Percentiles rank a stretch among this genome's conserved stretches.
Evolutionary conservation across 2,113 vertebrate genomes (phyloP).

Genomic region (Odontesthes bonariensis): DNA sequence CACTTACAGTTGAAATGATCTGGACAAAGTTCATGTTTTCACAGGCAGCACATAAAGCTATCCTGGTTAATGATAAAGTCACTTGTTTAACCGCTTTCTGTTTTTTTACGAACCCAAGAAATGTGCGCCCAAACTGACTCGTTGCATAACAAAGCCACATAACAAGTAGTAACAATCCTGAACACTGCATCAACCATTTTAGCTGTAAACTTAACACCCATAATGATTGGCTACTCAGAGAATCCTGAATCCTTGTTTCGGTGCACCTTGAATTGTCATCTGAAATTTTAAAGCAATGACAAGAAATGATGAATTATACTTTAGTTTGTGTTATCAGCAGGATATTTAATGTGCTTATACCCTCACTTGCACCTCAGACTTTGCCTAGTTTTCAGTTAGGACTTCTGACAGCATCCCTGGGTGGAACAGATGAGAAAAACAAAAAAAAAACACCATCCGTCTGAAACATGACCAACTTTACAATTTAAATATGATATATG

Average conservation of each 20-base stretch:
- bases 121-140: neutral
- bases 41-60: neutral
- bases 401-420: too few species aligned
- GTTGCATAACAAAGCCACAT: neutral
- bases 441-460: too few species aligned
- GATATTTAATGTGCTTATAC: neutral
- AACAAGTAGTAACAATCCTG: neutral
- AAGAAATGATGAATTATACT: neutral
- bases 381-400: too few species aligned
- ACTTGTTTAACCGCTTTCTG: neutral
- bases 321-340: neutral
- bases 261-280: too few species aligned
- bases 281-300: neutral
- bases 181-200: neutral
- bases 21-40: conserved; percentile 13
- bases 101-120: neutral
- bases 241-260: neutral
- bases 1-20: neutral
- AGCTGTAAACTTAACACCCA: neutral
- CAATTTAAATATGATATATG: too few species aligned
- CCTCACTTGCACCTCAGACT: too few species aligned
- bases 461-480: too few species aligned
- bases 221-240: neutral
- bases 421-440: too few species aligned
- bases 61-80: conserved; percentile 5